Evolutionary conservation across 2,888 invertebrate genomes (phyloP).

Genomic region (Eubasilissa splendida): DNA sequence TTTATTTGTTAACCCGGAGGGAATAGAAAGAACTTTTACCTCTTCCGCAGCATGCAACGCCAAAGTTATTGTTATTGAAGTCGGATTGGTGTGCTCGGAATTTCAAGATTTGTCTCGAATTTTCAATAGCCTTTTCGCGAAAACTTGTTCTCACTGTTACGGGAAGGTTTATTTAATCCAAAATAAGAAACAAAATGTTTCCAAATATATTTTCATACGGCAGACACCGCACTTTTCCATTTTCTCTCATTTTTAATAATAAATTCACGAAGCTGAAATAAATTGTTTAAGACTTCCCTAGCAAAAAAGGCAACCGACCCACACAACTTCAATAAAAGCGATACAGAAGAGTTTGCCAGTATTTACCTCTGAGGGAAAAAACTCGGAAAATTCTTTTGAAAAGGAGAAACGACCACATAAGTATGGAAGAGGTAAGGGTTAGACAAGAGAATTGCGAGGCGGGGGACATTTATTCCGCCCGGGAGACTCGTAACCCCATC

Average conservation of each 20-base stretch:
- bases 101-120: slow-evolving; percentile 1
- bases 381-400: slow-evolving; percentile 39
- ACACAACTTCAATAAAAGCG: slow-evolving; percentile 47
- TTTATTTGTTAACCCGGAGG: slow-evolving; percentile 56
- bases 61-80: slow-evolving; percentile 6
- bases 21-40: slow-evolving; percentile 39
- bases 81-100: background rate
- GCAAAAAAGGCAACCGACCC: slow-evolving; percentile 36
- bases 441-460: slow-evolving; percentile 56
- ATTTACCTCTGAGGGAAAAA: slow-evolving; percentile 47
- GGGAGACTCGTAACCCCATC: slow-evolving; percentile 58
- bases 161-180: too few relatives aligned
- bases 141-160: too few relatives aligned
- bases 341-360: slow-evolving; percentile 44
- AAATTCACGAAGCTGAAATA: slow-evolving; percentile 36
- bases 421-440: slow-evolving; percentile 55
- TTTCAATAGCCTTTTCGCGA: too few relatives aligned
- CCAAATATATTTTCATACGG: background rate
- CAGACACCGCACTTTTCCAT: slow-evolving; percentile 11
- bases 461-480: slow-evolving; percentile 59
- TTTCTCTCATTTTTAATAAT: slow-evolving; percentile 30
- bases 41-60: background rate
- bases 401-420: slow-evolving; percentile 48
- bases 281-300: slow-evolving; percentile 39
- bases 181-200: too few relatives aligned